Base-by-base conservation (phyloP, 1,140 invertebrate genomes). In the Mycetomoellerius zeteki region DNA sequence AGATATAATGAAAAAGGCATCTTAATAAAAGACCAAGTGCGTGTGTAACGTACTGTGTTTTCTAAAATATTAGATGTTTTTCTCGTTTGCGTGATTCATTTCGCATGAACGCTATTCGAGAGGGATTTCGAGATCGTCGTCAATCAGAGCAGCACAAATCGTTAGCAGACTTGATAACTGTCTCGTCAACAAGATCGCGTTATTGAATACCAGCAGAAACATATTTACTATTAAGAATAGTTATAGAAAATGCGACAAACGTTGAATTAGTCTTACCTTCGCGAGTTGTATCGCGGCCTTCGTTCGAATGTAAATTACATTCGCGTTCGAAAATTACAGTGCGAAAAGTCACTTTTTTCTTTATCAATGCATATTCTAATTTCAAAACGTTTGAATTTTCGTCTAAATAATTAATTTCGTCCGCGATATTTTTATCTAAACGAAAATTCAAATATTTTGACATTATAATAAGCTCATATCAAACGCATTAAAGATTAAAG, bases 241-340 rank as follows among this genome's bases (percentile, higher is more conserved):
- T 69, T 90, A 19, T 69, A 90, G 71, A 33, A 85, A 88, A 60
- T 52, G 58, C 64, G 71, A 75, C 6, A 12, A 75, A 72, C n/a
- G 14, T 77, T 58, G 50, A 65, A 89, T 77, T 37, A 65, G 37
- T 54, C 8, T 19, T 12, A 7, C 21, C 30, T 16, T 14, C 37
- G n/a, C 47, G 24, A 60, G 30, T 33, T 54, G 69, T 27, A 27
- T 67, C 73, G 81, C 89, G 91, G 78, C 92, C 89, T 92, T 92
- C 90, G 91, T 64, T 92, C 90, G 87, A 93, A 92, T 69, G 93
- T 91, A 85, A 86, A 73, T 43, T 69, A 33, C 52, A 73, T 43
- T 37, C 37, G 52, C 24, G 21, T 58, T 82, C 24, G 8, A 30
- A 84, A 73, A 60, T 58, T 27, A 30, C 37, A 37, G 43, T 21